Evolutionary conservation across 2,888 invertebrate species (phyloP).

Genomic region (Heliconius sara): DNA sequence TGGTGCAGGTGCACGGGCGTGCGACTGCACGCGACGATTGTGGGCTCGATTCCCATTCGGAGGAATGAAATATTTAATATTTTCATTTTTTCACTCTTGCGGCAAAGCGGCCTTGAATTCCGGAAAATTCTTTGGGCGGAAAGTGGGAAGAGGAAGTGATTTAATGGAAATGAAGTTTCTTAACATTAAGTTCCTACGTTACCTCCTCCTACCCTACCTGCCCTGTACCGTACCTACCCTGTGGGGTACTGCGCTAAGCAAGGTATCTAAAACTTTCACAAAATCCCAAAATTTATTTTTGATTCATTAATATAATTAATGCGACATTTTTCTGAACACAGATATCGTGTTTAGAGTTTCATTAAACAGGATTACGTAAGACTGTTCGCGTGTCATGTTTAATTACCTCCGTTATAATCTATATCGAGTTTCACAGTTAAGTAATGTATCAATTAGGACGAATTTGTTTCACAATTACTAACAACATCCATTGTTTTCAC

Average conservation of each 20-base stretch:
- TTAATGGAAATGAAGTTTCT: too few relatives aligned
- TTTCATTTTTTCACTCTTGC: background rate
- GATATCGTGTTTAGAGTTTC: constrained; percentile 14
- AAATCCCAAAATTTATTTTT: background rate
- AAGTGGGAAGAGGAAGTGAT: too few relatives aligned
- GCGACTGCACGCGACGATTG: background rate
- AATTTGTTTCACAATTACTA: constrained; percentile 27
- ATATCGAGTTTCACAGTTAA: constrained; percentile 38
- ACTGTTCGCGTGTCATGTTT: constrained; percentile 30
- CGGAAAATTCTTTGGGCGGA: too few relatives aligned
- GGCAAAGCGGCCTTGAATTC: background rate
- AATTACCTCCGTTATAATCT: constrained; percentile 37
- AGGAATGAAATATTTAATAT: background rate
- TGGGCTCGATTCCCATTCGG: background rate
- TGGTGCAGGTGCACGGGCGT: too few relatives aligned
- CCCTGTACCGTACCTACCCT: background rate
- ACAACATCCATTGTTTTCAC: background rate
- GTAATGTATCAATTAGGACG: constrained; percentile 36
- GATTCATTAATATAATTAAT: background rate
- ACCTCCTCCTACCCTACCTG: background rate
- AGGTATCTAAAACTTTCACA: background rate
- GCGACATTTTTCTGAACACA: constrained; percentile 9
- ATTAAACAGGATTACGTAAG: constrained; percentile 41
- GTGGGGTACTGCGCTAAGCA: background rate
- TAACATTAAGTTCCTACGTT: too few relatives aligned